Evolutionary conservation across 1,140 invertebrate species (phyloP).

Genomic region (Trichonephila inaurata): DNA sequence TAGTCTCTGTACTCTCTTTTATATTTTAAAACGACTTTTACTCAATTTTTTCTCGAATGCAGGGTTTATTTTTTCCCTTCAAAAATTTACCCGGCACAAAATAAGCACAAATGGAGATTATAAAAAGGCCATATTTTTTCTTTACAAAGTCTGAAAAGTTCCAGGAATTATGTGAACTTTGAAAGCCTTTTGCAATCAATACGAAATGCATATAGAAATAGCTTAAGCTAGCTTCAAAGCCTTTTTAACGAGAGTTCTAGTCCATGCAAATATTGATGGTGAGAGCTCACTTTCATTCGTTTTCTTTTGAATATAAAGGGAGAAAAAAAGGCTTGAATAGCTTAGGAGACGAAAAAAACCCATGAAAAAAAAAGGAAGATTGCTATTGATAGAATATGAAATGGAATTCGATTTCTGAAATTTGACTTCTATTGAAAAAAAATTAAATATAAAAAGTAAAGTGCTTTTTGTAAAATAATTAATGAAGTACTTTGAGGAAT

Average conservation of each 20-base stretch:
- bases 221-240: background rate
- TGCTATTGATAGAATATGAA: background rate
- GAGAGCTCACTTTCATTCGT: background rate
- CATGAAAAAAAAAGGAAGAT: background rate
- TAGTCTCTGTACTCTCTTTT: no score
- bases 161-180: background rate
- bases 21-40: background rate
- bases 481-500: background rate
- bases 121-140: background rate
- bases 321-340: background rate
- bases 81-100: background rate
- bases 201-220: slow-evolving; percentile 1
- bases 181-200: background rate
- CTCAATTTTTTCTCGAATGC: background rate
- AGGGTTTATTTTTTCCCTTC: background rate
- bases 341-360: background rate
- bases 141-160: background rate
- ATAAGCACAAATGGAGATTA: background rate
- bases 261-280: slow-evolving; percentile 18
- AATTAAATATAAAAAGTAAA: background rate
- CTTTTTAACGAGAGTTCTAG: background rate
- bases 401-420: background rate
- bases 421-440: background rate
- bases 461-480: no score
- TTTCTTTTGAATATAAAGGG: background rate